Evolutionary conservation across 2,888 invertebrate species (phyloP).

Genomic region (Rapana venosa): DNA sequence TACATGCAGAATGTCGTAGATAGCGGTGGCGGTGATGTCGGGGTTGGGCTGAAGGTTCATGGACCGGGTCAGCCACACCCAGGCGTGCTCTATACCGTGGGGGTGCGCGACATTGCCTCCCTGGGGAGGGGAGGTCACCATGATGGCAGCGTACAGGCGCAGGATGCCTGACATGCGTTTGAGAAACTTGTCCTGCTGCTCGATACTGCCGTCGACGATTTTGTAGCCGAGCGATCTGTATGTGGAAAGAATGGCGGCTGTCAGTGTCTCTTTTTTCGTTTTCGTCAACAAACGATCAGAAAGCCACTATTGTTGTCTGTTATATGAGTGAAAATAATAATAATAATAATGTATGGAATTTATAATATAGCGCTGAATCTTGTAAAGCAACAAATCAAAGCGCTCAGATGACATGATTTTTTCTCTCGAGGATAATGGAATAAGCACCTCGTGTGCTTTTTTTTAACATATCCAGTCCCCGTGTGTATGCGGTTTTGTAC

Average conservation of each 20-base stretch:
- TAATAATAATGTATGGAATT: too few relatives aligned
- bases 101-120: slow-evolving; percentile 85
- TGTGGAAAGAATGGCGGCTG: neutral
- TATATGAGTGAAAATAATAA: too few relatives aligned
- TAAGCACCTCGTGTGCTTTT: too few relatives aligned
- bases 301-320: too few relatives aligned
- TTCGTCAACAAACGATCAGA: too few relatives aligned
- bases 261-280: too few relatives aligned
- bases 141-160: slow-evolving; percentile 88
- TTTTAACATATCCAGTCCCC: too few relatives aligned
- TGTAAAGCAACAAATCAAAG: too few relatives aligned
- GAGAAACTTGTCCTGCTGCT: slow-evolving; percentile 90
- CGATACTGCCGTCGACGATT: slow-evolving; percentile 84
- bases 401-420: too few relatives aligned
- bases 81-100: slow-evolving; percentile 86
- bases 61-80: slow-evolving; percentile 90
- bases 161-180: slow-evolving; percentile 91
- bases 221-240: slow-evolving; percentile 82
- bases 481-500: too few relatives aligned
- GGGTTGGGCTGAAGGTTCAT: slow-evolving; percentile 87
- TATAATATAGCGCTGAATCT: too few relatives aligned
- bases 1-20: slow-evolving; percentile 87
- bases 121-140: slow-evolving; percentile 84
- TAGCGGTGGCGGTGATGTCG: slow-evolving; percentile 89
- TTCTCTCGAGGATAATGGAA: too few relatives aligned